Evolutionary conservation across 2,888 invertebrate species (phyloP), one percentile per base, ranked within the genome.

Genomic region (Campaea margaritaria): DNA sequence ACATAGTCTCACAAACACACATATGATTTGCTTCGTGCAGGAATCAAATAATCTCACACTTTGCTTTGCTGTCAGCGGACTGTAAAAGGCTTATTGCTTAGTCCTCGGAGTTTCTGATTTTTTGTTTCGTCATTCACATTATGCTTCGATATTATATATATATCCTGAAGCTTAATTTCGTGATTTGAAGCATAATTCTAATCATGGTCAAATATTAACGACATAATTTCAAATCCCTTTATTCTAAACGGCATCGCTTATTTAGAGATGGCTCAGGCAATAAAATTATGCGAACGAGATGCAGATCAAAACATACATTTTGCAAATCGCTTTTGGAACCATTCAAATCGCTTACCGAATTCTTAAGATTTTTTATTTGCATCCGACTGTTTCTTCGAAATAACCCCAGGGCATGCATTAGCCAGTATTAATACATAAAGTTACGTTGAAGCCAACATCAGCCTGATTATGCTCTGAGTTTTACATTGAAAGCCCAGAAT

Each of bases 401-500:
- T 38, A 16, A 63, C 77, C 73, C 47, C 34, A 27, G 52, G 77
- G 74, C 66, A 55, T 43, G 54, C 50, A 67, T 69, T 64, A 65
- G 64, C 65, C 59, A 59, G 65, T 70, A 74, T 68, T 69, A 74
- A 70, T 68, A 66, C 60, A 60, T 60, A 55, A 62, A 74, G 58
- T 65, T 72, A 66, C 50, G 60, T 53, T 61, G 57, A 70, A 72
- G 69, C 52, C 65, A 58, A 57, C 64, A 63, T 58, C 67, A 64
- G 65, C 50, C 45, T 58, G 58, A 63, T 66, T 66, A 68, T 64
- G 45, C 54, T 50, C 41, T 45, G 58, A 39, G 47, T 76, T 64
- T 69, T 72, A 67, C 72, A 69, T 69, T 67, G 71, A 59, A 70
- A 70, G 69, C 62, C 42, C 60, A 55, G 79, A 82, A 80, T 82